Evolutionary conservation across 2,113 vertebrate species (phyloP).

Genomic region (Siniperca knerii): DNA sequence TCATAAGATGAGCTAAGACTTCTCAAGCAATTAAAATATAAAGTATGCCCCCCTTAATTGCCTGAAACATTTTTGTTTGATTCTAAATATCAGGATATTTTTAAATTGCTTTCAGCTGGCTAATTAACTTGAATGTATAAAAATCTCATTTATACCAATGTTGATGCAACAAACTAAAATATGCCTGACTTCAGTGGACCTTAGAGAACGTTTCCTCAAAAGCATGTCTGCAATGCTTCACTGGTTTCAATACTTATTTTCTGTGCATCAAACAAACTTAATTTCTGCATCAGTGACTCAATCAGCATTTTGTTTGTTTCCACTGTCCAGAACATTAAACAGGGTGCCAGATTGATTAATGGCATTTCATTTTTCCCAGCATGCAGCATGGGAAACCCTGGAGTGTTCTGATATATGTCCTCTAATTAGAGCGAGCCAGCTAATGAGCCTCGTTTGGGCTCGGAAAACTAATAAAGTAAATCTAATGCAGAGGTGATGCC

Average conservation of each 20-base stretch:
- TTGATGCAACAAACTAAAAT: conserved; percentile 47
- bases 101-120: conserved; percentile 28
- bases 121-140: conserved; percentile 45
- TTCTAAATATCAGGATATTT: conserved; percentile 44
- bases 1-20: conserved; percentile 8
- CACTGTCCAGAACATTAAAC: conserved; percentile 68
- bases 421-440: conserved; percentile 80
- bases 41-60: conserved; percentile 29
- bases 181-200: conserved; percentile 28
- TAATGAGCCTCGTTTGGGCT: conserved; percentile 81
- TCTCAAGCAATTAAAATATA: conserved; percentile 36
- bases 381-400: conserved; percentile 70
- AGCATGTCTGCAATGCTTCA: conserved; percentile 11
- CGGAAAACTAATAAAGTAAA: conserved; percentile 81
- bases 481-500: conserved; percentile 79
- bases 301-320: conserved; percentile 68
- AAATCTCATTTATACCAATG: neutral
- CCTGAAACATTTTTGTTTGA: conserved; percentile 34
- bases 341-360: conserved; percentile 75
- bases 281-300: conserved; percentile 55
- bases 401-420: conserved; percentile 79
- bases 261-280: conserved; percentile 27
- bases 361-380: conserved; percentile 78
- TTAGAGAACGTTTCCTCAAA: conserved; percentile 41
- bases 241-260: conserved; percentile 5